Evolutionary conservation across 2,113 vertebrate species (phyloP).

Genomic region (Equus quagga): DNA sequence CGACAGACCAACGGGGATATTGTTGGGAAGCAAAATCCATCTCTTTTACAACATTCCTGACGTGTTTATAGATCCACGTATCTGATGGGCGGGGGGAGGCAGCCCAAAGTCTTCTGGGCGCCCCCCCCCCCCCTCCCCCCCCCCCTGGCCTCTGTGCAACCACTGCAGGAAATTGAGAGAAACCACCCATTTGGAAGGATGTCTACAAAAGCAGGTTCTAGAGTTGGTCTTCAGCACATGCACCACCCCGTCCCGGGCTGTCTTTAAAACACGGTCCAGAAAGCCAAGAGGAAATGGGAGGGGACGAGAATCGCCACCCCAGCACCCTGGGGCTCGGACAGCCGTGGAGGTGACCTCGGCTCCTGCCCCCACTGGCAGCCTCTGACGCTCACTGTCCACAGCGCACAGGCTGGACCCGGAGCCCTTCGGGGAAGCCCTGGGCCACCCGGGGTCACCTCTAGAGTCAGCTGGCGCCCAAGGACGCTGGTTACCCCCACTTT

Average conservation of each 20-base stretch:
- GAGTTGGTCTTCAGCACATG: neutral
- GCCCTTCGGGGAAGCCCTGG: neutral
- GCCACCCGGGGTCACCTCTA: too few species aligned
- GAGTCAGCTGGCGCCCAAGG: fast-evolving
- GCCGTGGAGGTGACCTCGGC: fast-evolving
- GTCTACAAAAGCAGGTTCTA: neutral
- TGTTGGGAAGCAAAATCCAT: constrained; percentile 54
- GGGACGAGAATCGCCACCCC: fast-evolving
- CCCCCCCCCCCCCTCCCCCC: neutral
- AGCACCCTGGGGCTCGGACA: fast-evolving
- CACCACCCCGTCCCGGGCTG: neutral
- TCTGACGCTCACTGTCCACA: fast-evolving
- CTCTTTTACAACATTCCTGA: constrained; percentile 74
- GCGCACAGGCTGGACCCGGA: neutral
- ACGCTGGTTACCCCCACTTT: neutral
- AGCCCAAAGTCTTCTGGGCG: neutral
- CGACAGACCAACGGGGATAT: constrained; percentile 2
- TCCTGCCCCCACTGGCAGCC: fast-evolving
- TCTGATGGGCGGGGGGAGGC: neutral
- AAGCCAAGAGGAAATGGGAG: fast-evolving
- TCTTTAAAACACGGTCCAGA: neutral
- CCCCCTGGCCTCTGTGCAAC: neutral
- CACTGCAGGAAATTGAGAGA: neutral
- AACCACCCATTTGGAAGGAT: neutral
- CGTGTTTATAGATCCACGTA: constrained; percentile 49